Percentiles rank a stretch among this genome's conserved stretches.
Conservation (phyloP, 2,113 vertebrate species). For the Malaclemys terrapin region DNA sequence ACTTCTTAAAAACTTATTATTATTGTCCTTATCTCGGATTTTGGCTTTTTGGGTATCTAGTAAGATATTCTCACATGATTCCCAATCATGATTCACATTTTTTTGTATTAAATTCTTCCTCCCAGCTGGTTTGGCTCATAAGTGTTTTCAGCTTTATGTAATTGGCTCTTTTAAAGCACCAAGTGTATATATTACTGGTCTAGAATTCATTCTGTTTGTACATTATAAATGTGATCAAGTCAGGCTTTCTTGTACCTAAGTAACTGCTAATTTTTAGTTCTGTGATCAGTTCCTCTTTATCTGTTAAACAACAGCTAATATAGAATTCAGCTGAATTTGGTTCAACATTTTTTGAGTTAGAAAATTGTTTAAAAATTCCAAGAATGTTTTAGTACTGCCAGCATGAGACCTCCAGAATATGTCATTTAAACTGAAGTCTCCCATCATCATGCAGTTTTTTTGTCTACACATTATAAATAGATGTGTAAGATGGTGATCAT, state of each 20-base stretch:
- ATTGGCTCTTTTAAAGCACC: background rate
- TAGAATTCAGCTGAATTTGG: background rate
- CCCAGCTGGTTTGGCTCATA: background rate
- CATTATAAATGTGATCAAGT: background rate
- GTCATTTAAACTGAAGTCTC: background rate
- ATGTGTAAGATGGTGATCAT: background rate
- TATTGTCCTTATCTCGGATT: background rate
- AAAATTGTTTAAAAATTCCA: background rate
- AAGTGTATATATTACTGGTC: background rate
- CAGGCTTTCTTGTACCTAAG: too few species aligned
- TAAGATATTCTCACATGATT: too few species aligned
- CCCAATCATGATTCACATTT: background rate
- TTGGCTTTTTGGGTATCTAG: too few species aligned
- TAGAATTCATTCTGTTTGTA: background rate
- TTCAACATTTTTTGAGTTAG: background rate
- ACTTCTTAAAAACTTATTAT: background rate
- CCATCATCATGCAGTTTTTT: background rate
- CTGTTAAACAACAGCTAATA: background rate
- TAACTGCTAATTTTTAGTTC: too few species aligned
- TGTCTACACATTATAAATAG: background rate
- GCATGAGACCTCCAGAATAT: background rate
- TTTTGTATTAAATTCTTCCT: background rate
- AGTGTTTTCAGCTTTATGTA: background rate
- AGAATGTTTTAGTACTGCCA: background rate
- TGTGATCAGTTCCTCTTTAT: too few species aligned